Evolutionary conservation across 2,888 invertebrate genomes (phyloP).

Genomic region (Ferdinandea cuprea): DNA sequence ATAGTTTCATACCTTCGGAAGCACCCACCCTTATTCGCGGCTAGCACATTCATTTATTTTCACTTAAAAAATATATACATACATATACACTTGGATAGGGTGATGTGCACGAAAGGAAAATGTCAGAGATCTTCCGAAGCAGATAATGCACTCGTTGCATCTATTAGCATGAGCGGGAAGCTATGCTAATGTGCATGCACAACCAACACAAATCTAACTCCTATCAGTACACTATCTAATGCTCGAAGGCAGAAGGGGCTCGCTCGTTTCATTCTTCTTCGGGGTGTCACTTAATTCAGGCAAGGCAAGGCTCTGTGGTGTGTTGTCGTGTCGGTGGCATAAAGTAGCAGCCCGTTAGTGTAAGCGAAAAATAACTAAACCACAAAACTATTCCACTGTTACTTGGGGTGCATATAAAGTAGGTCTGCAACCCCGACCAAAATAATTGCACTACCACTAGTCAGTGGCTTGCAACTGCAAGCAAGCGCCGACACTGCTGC

Average conservation of each 20-base stretch:
- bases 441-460: neutral
- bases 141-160: slow-evolving; percentile 53
- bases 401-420: slow-evolving; percentile 1
- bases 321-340: slow-evolving; percentile 16
- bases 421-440: slow-evolving; percentile 35
- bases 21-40: slow-evolving; percentile 12
- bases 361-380: slow-evolving; percentile 28
- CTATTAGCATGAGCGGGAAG: slow-evolving; percentile 25
- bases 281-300: slow-evolving; percentile 40
- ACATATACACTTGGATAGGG: slow-evolving; percentile 5
- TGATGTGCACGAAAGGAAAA: slow-evolving; percentile 20
- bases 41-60: slow-evolving; percentile 1
- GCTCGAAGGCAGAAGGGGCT: slow-evolving; percentile 3
- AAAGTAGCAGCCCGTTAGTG: slow-evolving; percentile 10
- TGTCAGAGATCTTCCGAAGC: slow-evolving; percentile 41
- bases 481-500: neutral
- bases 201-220: slow-evolving; percentile 34
- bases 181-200: slow-evolving; percentile 27
- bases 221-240: slow-evolving; percentile 18
- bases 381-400: slow-evolving; percentile 43
- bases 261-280: neutral
- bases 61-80: no score
- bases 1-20: neutral
- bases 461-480: no score
- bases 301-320: slow-evolving; percentile 8